Base-by-base conservation (phyloP, 2,797 vertebrate genomes). In the Melanotaenia nigrans region DNA sequence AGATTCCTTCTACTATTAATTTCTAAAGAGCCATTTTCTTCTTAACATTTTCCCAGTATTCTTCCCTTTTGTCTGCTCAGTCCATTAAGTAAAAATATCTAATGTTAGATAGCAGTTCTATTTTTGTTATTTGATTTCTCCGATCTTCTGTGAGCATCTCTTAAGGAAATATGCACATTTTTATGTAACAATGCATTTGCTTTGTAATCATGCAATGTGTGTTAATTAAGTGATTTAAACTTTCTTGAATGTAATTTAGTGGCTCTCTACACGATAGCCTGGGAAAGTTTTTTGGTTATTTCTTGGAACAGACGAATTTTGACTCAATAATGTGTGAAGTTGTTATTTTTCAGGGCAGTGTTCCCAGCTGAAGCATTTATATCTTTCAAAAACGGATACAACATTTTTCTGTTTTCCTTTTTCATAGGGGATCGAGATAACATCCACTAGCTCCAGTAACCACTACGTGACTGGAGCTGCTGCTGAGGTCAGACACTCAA, bases 391-490 rank as follows among this genome's bases (percentile, higher is more conserved):
- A 58, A 45, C 60, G 32, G 69, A 6, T 4, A 4, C 49, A 68
- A 54, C 24, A 40, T 73, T 2, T 62, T 24, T 82, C 16, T 79
- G 14, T 86, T 45, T 82, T 32, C 74, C n/a, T 69, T 42, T 65
- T 28, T 86, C 56, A 25, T 85, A 97, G 97, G 95, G 95, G 33
- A 94, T 98, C 2, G 93, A 97, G 89, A 95, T 99, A 84, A 93
- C 95, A 1, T 97, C 96, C 77, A 96, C 94, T 5, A 90, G 91
- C 78, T 95, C 94, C 81, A 94, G 93, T 81, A 95, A 95, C 75
- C 97, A 99, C 90, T 97, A 95, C 0, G 94, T 99, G 89, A 95
- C 96, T 0, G 93, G 79, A 1, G 90, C 92, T 20, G 78, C 85
- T 8, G 36, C 84, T 0, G 92, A 96, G 96, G 96, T 97, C 72